Base-by-base conservation (phyloP, 2,797 vertebrate species). In the Semotilus atromaculatus region DNA sequence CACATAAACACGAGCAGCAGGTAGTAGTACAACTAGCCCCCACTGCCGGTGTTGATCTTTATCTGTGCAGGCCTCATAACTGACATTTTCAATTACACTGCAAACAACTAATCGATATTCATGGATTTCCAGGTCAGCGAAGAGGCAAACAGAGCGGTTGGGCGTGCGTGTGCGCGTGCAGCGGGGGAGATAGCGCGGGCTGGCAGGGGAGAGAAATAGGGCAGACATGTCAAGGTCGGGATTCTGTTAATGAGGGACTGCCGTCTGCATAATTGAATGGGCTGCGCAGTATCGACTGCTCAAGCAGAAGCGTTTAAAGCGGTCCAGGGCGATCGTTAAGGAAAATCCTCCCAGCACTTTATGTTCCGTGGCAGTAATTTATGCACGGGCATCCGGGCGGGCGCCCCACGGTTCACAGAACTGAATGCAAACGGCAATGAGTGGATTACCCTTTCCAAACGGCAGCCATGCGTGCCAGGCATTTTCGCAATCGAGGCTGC, bases 81-180 rank as follows among this genome's bases (percentile, higher is more conserved):
- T 96, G 97, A 97, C 97, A 97, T 97, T 97, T 95, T 97, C 96
- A 97, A 98, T 98, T 95, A 97, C 96, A 94, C 94, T 91, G 97
- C 96, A 96, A 97, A 97, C 97, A 97, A 95, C 91, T 94, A 96
- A 97, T 98, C 97, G 93, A 98, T 98, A 97, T 96, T 95, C 96
- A 98, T 97, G 96, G 97, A 97, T 97, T 95, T 94, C 93, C 89
- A 85, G 92, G 91, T 95, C 93, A 90, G 94, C 92, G 93, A 93
- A 89, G 93, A 94, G 92, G 93, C 96, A 95, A 95, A 95, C 92
- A 93, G 90, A 91, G 92, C 88, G 90, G 91, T 93, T 93, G 89
- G 90, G 92, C 91, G 71, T 55, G 72, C 36, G 45, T 83, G 58
- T 48, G 36, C 0, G 79, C 5, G 23, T 38, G 29, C 45, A 23